Percentiles rank a stretch among this genome's conserved stretches.
Conservation (phyloP, 2,888 invertebrate genomes). For the Epirrhoe alternata region DNA sequence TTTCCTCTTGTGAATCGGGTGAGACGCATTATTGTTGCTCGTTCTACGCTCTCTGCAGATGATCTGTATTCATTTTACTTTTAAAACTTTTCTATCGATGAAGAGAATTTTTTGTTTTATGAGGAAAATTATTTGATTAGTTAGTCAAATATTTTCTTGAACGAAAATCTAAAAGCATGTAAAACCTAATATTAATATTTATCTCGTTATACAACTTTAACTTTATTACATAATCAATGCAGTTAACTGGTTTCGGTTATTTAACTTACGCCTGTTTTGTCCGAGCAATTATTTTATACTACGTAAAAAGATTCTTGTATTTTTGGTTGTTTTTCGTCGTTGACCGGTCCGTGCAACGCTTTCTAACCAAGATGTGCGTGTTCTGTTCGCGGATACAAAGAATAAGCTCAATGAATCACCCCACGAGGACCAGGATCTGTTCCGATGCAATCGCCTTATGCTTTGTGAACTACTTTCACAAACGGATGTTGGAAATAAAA, state of each 20-base stretch:
- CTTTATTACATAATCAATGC: not conserved
- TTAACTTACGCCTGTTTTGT: not conserved
- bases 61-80: constrained; percentile 14
- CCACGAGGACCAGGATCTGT: constrained; percentile 27
- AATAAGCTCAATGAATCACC: constrained; percentile 39
- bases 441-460: constrained; percentile 20
- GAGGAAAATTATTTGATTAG: too few relatives aligned
- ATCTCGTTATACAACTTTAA: not conserved
- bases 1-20: constrained; percentile 48
- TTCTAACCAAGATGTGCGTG: constrained; percentile 78
- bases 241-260: constrained; percentile 8
- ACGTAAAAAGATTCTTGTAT: constrained; percentile 46
- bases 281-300: constrained; percentile 4
- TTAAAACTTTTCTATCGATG: not conserved
- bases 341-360: constrained; percentile 76
- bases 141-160: too few relatives aligned
- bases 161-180: not conserved
- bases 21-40: constrained; percentile 25
- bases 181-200: not conserved
- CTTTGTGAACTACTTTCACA: constrained; percentile 30
- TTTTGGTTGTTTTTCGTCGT: constrained; percentile 63
- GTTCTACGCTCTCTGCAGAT: constrained; percentile 15
- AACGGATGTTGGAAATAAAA: constrained; percentile 23
- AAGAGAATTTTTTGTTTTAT: too few relatives aligned
- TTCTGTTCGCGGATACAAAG: constrained; percentile 72